Evolutionary conservation across 2,797 vertebrate genomes (phyloP), one percentile per base, ranked within the genome.

Genomic region (Notolabrus celidotus): DNA sequence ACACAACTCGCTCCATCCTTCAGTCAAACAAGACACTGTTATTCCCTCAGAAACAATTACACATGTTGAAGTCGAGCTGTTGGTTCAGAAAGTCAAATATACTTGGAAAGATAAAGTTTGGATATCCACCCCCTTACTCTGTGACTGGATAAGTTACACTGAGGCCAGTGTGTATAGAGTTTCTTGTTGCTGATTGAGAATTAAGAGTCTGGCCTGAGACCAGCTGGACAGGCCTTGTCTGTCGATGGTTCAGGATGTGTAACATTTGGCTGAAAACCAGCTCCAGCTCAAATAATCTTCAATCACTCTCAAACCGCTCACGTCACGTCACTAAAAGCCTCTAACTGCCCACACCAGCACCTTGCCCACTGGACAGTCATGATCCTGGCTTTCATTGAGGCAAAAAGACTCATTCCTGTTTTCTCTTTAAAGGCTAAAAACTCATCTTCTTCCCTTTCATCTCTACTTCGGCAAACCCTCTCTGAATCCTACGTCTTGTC

Each of bases 211-310:
- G 74, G 39, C 36, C 46, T 0, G 15, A 56, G 5, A 20, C 38
- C 62, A 66, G 43, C 61, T 56, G 50, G 50, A 55, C 39, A 17
- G 36, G 29, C 45, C 25, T 39, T 16, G 4, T 41, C 55, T 20
- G 17, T 22, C 9, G 3, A 17, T 23, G 50, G 61, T 67, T 27
- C 63, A 27, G 50, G 63, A 57, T 41, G 17, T 53, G 51, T 27
- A 52, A 46, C 25, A 10, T 63, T 36, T 58, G 68, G 63, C 63
- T 15, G 33, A 36, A 47, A 49, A 63, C 25, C 75, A 68, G 3
- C 10, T 23, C 5, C 20, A 29, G 25, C 33, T 52, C 9, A 29
- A 41, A 49, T 55, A 42, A 50, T 64, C 47, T 43, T 61, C 9
- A 65, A 38, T 43, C 19, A 1, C 34, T 34, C 33, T 34, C 33